phyloP scores from a whole-genome alignment of 2,888 invertebrate genomes.

The Apamea epomidion region DNA sequence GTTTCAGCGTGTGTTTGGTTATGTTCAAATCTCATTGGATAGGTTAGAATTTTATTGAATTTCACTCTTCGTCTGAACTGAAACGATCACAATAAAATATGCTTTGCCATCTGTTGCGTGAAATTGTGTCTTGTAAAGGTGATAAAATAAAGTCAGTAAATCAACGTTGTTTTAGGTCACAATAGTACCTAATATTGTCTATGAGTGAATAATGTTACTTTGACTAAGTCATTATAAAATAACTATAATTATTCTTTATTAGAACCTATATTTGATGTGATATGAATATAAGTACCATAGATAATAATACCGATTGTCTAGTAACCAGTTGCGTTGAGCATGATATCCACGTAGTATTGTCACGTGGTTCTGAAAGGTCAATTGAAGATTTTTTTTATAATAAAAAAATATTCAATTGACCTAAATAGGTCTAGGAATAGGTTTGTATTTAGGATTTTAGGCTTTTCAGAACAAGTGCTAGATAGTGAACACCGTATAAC shows the following conservation, averaged over 20 bases:
- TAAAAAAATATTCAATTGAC: too few relatives aligned
- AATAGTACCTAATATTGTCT: background rate
- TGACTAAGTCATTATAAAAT: constrained; percentile 14
- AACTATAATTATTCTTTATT: background rate
- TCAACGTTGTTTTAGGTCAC: constrained; percentile 1
- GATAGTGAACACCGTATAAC: background rate
- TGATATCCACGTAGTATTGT: constrained; percentile 25
- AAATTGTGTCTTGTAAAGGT: background rate
- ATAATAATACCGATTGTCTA: background rate
- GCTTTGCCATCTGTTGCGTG: background rate
- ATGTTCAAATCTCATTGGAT: background rate
- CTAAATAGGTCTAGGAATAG: too few relatives aligned
- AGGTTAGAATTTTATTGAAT: background rate
- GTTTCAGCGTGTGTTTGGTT: too few relatives aligned
- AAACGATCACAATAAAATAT: background rate
- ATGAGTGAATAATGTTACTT: background rate
- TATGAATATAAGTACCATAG: background rate
- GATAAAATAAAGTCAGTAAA: background rate
- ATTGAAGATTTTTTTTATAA: too few relatives aligned
- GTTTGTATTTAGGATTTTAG: background rate
- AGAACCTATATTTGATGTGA: background rate
- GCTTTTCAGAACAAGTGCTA: constrained; percentile 2
- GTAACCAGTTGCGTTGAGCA: constrained; percentile 8
- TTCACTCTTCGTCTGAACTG: background rate
- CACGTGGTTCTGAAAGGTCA: constrained; percentile 10